A percentile compares a stretch with the other conserved stretches of the same genome.
These are phyloP conservation scores for Andrena flavipes DNA, from an alignment of 2,888 invertebrate species.

Conservation along the genomic window DNA sequence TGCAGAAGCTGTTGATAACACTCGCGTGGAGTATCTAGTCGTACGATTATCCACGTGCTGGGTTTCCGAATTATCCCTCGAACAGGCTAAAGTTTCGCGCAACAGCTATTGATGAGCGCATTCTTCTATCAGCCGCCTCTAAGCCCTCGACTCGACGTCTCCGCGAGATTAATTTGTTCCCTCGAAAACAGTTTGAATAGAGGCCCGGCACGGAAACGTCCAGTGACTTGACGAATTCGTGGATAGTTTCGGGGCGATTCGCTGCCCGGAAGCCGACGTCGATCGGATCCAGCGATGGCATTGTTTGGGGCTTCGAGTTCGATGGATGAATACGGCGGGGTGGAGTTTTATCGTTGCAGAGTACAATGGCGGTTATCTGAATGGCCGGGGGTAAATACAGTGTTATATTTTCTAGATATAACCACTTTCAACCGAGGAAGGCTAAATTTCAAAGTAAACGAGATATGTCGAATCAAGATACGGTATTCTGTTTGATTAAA, in stretches of 20 bases:
- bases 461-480: too few relatives aligned
- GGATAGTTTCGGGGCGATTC: conserved; percentile 28
- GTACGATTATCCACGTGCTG: not conserved
- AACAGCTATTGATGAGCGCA: conserved; percentile 29
- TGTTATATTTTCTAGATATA: too few relatives aligned
- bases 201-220: conserved; percentile 8
- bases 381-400: too few relatives aligned
- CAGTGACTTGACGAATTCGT: conserved; percentile 21
- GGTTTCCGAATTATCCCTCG: not conserved
- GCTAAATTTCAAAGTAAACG: too few relatives aligned
- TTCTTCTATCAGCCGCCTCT: conserved; percentile 11
- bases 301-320: conserved; percentile 22
- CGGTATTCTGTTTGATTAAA: not conserved
- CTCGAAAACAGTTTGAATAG: conserved; percentile 19
- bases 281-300: conserved; percentile 23
- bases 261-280: conserved; percentile 8
- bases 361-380: not conserved
- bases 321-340: conserved; percentile 5
- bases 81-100: conserved; percentile 9
- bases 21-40: not conserved
- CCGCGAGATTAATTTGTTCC: conserved; percentile 45
- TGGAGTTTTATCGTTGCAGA: conserved; percentile 3
- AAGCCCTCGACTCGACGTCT: not conserved
- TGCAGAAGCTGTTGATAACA: not conserved
- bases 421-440: too few relatives aligned